A percentile compares a stretch with the other conserved stretches of the same genome.
These are phyloP conservation scores for Perccottus glenii DNA, from an alignment of 2,113 vertebrate species.

Conservation along the genomic window DNA sequence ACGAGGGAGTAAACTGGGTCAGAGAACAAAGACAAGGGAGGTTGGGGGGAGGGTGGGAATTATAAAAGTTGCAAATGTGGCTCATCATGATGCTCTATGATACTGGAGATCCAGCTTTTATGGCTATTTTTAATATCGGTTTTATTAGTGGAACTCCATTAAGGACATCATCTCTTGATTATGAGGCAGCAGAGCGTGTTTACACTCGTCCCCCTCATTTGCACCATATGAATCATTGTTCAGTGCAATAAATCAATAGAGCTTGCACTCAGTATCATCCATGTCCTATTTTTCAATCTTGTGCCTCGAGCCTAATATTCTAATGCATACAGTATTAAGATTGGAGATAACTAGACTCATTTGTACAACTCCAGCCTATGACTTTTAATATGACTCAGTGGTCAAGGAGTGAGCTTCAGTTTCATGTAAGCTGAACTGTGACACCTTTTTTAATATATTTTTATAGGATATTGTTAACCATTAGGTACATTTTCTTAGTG, in stretches of 20 bases:
- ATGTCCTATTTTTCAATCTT: slow-evolving; percentile 54
- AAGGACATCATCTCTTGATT: slow-evolving; percentile 10
- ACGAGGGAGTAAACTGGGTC: slow-evolving; percentile 57
- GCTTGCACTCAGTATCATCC: slow-evolving; percentile 27
- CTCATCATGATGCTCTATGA: slow-evolving; percentile 31
- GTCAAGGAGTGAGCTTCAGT: slow-evolving; percentile 2
- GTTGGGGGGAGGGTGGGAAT: slow-evolving; percentile 26
- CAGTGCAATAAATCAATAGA: slow-evolving; percentile 51
- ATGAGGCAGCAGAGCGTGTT: slow-evolving; percentile 19
- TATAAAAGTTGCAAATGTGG: slow-evolving; percentile 44
- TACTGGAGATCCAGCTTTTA: slow-evolving; percentile 19
- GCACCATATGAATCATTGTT: slow-evolving; percentile 27
- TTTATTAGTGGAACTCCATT: slow-evolving; percentile 23
- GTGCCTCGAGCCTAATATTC: slow-evolving; percentile 43
- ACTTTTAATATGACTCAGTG: slow-evolving; percentile 21
- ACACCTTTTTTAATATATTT: too few relatives aligned
- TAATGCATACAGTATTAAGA: slow-evolving; percentile 28
- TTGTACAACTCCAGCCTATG: slow-evolving; percentile 2
- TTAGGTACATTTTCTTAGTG: too few relatives aligned
- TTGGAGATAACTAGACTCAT: slow-evolving; percentile 32
- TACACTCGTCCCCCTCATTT: slow-evolving; percentile 29
- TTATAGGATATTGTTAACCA: too few relatives aligned
- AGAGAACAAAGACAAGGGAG: slow-evolving; percentile 53
- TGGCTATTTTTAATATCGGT: slow-evolving; percentile 11
- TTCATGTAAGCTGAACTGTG: background rate